Evolutionary conservation across 2,113 vertebrate genomes (phyloP).

Genomic region (Antidorcas marsupialis): DNA sequence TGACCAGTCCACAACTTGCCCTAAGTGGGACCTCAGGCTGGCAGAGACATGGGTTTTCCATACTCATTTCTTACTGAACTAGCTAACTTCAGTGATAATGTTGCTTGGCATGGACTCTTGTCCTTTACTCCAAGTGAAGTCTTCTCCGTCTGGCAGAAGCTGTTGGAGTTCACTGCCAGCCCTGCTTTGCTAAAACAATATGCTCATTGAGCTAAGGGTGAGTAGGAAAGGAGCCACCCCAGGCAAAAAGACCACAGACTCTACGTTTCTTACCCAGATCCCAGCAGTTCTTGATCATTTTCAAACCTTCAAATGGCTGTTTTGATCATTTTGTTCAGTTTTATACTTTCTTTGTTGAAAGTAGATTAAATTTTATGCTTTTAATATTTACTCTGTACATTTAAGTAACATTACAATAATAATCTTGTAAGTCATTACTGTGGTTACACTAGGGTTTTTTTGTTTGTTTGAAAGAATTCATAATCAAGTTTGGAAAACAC

Average conservation of each 20-base stretch:
- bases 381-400: neutral
- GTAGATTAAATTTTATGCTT: neutral
- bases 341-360: neutral
- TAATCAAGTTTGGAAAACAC: neutral
- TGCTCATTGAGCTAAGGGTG: neutral
- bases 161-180: neutral
- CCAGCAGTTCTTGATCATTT: neutral
- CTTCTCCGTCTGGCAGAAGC: neutral
- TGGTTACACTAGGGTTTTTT: neutral
- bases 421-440: neutral
- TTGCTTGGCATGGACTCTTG: neutral
- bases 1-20: neutral
- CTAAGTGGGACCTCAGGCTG: neutral
- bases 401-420: neutral
- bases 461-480: neutral
- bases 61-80: neutral
- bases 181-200: neutral
- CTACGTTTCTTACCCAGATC: neutral
- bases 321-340: neutral
- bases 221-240: neutral
- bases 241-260: neutral
- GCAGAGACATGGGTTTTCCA: neutral
- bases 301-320: neutral
- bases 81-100: neutral
- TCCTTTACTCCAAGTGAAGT: neutral